Base-by-base conservation (phyloP, 2,113 vertebrate species). In the Cavia aperea region DNA sequence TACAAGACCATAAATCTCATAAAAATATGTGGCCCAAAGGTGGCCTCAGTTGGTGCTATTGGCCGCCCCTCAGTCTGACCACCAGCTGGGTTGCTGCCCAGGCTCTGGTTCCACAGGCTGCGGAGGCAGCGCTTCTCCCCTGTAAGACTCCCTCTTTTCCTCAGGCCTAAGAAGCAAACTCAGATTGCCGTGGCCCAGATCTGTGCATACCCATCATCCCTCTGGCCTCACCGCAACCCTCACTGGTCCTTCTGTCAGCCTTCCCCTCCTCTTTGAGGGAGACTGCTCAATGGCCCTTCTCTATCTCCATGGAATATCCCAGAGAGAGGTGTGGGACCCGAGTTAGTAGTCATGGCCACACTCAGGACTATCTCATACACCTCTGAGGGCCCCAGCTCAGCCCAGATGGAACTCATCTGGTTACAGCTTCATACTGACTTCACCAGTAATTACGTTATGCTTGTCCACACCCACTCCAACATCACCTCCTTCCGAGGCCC, bases 351-450 rank as follows among this genome's bases (percentile, higher is more conserved):
- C 33, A 16, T 7, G 1, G 66, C 63, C 33, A 18, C 39, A 19
- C 56, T 86, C 85, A 26, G 63, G 39, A 66, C 72, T 0, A 3
- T 51, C 60, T 75, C 56, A 7, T 0, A 3, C 21, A 15, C 58
- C 82, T 92, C 94, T 18, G 51, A 26, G 92, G 49, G 81, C 65
- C 93, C 89, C 88, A 43, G 75, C 81, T 62, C 58, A 81, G 83
- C 49, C 88, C 96, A 96, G 95, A 91, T 92, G 93, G 94, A 92
- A 93, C 54, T 95, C 96, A 94, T 96, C 96, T 92, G 89, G 54
- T 89, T 21, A 63, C 3, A 65, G 75, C 86, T 91, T 81, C 91
- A 58, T 62, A 29, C 92, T 93, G 95, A 96, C 89, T 92, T 95
- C 95, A 95, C 89, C 92, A 89, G 46, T 88, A 89, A 95, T 96